A percentile compares a stretch with the other conserved stretches of the same genome.
phyloP scores from a whole-genome alignment of 2,888 invertebrate species.

The Herminia tarsipennalis region DNA sequence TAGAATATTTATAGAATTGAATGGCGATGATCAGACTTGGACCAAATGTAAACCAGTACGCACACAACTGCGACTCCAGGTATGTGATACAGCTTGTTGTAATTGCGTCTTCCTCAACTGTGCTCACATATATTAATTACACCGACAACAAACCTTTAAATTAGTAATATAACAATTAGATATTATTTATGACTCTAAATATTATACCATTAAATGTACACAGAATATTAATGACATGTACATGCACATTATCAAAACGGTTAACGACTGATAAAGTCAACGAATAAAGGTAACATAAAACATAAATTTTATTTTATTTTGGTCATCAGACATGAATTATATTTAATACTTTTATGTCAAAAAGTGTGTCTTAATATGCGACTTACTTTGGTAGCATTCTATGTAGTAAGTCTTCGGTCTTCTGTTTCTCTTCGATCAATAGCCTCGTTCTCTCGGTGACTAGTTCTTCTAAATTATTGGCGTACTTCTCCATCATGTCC shows the following conservation, averaged over 20 bases:
- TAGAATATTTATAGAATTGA: background rate
- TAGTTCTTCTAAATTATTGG: conserved; percentile 97
- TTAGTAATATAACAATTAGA: conserved; percentile 53
- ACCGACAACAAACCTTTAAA: conserved; percentile 57
- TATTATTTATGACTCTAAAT: conserved; percentile 25
- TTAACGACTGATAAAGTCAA: conserved; percentile 29
- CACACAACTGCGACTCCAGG: conserved; percentile 67
- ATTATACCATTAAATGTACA: conserved; percentile 54
- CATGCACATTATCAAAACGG: conserved; percentile 55
- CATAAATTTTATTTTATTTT: background rate
- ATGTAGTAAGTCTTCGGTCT: conserved; percentile 95
- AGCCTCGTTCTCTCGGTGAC: conserved; percentile 96
- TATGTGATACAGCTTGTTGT: conserved; percentile 79
- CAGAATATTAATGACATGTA: conserved; percentile 59
- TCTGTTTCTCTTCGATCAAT: conserved; percentile 96
- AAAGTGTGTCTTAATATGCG: too few species aligned
- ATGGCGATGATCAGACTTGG: conserved; percentile 54
- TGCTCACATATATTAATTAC: conserved; percentile 64
- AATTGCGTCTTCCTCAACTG: conserved; percentile 79
- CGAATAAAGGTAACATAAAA: conserved; percentile 5
- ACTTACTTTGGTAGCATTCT: conserved; percentile 96
- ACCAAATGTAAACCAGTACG: conserved; percentile 83
- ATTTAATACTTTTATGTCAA: background rate
- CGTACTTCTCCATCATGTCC: conserved; percentile 99
- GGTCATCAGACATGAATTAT: conserved; percentile 11